phyloP scores from a whole-genome alignment of 2,113 vertebrate genomes.

The Panthera uncia region DNA sequence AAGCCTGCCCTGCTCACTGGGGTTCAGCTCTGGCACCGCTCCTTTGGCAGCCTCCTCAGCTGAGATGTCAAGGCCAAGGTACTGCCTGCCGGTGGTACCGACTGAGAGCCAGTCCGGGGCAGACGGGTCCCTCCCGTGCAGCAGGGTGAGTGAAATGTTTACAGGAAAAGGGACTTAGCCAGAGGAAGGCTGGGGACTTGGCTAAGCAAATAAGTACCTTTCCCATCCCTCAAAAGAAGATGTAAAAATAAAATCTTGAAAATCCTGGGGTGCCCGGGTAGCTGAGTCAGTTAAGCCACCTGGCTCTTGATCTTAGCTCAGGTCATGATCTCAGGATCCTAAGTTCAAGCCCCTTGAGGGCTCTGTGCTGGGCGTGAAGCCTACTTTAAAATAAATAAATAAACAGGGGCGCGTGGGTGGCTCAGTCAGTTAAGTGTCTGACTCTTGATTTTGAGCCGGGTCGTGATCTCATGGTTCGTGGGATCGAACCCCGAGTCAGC shows the following conservation, averaged over 20 bases:
- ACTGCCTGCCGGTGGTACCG: neutral
- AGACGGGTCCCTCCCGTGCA: neutral
- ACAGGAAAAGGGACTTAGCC: neutral
- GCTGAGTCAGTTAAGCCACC: too few relatives aligned
- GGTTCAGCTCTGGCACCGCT: neutral
- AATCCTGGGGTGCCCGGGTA: neutral
- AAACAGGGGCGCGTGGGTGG: too few relatives aligned
- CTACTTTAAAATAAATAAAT: too few relatives aligned
- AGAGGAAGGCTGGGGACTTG: neutral
- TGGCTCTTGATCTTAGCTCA: too few relatives aligned
- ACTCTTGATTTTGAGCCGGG: too few relatives aligned
- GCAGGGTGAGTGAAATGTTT: neutral
- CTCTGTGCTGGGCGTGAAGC: too few relatives aligned
- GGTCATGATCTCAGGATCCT: too few relatives aligned
- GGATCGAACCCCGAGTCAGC: too few relatives aligned
- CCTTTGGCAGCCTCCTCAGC: neutral
- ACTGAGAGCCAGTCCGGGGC: neutral
- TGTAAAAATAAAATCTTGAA: conserved; percentile 3
- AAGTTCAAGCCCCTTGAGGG: too few relatives aligned
- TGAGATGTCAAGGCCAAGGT: neutral
- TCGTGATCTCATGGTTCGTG: too few relatives aligned
- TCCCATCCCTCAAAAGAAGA: neutral
- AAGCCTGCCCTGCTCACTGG: neutral
- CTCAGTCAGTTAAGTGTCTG: too few relatives aligned
- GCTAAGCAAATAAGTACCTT: neutral